Percentiles rank a stretch among this genome's conserved stretches.
Evolutionary conservation across 2,888 invertebrate genomes (phyloP).

Genomic region (Acronicta aceris): DNA sequence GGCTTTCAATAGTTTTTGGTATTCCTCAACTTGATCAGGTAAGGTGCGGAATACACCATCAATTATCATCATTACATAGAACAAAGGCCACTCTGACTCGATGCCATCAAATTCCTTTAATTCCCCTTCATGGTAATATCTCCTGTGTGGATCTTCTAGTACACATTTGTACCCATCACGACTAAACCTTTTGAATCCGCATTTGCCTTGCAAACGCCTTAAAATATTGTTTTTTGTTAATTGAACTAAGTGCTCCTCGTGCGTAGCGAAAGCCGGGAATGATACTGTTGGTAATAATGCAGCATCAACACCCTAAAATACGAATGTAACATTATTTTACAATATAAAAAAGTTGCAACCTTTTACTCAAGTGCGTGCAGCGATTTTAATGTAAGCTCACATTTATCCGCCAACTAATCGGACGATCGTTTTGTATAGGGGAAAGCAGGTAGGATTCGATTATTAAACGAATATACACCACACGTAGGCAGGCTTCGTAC

Average conservation of each 20-base stretch:
- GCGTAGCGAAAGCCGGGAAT: slow-evolving; percentile 99
- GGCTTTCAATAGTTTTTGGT: slow-evolving; percentile 94
- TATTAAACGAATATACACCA: too few species aligned
- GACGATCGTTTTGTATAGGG: too few species aligned
- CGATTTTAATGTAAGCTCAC: too few species aligned
- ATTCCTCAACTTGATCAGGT: slow-evolving; percentile 97
- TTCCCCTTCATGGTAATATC: slow-evolving; percentile 97
- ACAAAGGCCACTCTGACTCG: slow-evolving; percentile 99
- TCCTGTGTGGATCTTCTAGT: slow-evolving; percentile 93
- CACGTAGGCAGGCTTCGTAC: too few species aligned
- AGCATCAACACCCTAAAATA: slow-evolving; percentile 95
- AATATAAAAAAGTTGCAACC: too few species aligned
- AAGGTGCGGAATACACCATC: slow-evolving; percentile 97
- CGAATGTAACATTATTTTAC: slow-evolving; percentile 1
- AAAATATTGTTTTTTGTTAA: slow-evolving; percentile 96
- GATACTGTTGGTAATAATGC: slow-evolving; percentile 97
- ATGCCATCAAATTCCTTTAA: slow-evolving; percentile 98
- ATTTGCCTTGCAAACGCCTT: slow-evolving; percentile 94
- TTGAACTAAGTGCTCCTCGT: slow-evolving; percentile 96
- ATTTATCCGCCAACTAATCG: too few species aligned
- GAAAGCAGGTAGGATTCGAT: too few species aligned
- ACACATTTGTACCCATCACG: slow-evolving; percentile 98
- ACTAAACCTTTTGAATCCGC: slow-evolving; percentile 98
- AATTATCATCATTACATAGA: slow-evolving; percentile 98
- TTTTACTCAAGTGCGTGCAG: too few species aligned